Conservation (phyloP, 1,140 invertebrate species). For the Theocolax elegans region DNA sequence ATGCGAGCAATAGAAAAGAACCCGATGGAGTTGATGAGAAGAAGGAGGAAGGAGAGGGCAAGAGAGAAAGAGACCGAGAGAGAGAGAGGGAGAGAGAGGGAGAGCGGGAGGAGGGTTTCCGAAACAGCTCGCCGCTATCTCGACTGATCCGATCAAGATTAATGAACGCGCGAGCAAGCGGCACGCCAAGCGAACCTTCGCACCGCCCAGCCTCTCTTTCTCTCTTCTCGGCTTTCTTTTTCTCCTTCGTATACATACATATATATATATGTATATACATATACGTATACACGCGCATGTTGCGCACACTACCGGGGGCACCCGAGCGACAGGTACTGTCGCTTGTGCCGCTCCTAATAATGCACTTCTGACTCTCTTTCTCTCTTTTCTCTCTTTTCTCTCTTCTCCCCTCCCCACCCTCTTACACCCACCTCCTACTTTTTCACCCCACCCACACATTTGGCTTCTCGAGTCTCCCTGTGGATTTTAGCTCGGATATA, state of each 20-base stretch:
- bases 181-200: conserved; percentile 55
- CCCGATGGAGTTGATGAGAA: conserved; percentile 13
- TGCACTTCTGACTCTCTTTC: background rate
- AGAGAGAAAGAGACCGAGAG: conserved; percentile 35
- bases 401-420: no score
- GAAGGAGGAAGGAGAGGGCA: conserved; percentile 13
- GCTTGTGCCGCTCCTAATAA: conserved; percentile 4
- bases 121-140: conserved; percentile 65
- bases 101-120: conserved; percentile 56
- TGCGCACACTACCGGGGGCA: background rate
- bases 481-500: no score
- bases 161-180: conserved; percentile 53
- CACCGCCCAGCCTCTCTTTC: conserved; percentile 48
- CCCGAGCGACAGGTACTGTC: background rate
- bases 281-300: background rate
- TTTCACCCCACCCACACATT: no score
- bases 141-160: conserved; percentile 65
- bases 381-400: no score
- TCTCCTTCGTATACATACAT: background rate
- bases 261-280: background rate
- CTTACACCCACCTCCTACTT: no score
- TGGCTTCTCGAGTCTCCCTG: no score
- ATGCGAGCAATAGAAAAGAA: background rate
- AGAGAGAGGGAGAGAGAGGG: conserved; percentile 38
- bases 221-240: conserved; percentile 3